These are phyloP conservation scores for Lepus europaeus DNA, from an alignment of 2,113 vertebrate species.

Conservation along the genomic window DNA sequence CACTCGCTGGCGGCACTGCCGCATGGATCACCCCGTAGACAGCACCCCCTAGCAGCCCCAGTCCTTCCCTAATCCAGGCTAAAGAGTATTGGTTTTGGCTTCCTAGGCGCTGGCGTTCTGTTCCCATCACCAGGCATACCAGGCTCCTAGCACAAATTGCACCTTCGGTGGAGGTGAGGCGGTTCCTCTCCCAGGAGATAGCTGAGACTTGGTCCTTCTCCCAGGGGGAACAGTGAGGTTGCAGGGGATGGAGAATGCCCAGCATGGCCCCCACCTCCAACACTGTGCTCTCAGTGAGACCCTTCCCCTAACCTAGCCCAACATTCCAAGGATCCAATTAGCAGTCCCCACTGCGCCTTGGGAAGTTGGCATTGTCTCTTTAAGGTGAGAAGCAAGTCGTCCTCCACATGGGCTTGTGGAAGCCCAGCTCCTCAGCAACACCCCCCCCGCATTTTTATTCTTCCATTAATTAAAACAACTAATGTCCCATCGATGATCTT, in stretches of 20 bases:
- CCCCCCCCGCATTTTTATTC: slow-evolving; percentile 72
- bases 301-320: not conserved
- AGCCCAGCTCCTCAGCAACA: slow-evolving; percentile 64
- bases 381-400: slow-evolving; percentile 56
- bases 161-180: slow-evolving; percentile 80
- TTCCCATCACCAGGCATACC: slow-evolving; percentile 82
- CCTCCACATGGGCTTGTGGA: slow-evolving; percentile 50
- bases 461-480: slow-evolving; percentile 81
- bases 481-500: slow-evolving; percentile 82
- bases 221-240: slow-evolving; percentile 78
- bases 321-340: slow-evolving; percentile 51
- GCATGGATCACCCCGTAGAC: slow-evolving; percentile 53
- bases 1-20: slow-evolving; percentile 35
- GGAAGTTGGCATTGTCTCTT: slow-evolving; percentile 70
- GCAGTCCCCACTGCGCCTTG: slow-evolving; percentile 54
- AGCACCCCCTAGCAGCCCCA: not conserved
- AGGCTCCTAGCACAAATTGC: slow-evolving; percentile 78
- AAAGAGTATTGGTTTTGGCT: slow-evolving; percentile 78
- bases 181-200: slow-evolving; percentile 82
- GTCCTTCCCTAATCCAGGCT: slow-evolving; percentile 5
- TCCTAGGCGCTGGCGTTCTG: slow-evolving; percentile 71
- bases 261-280: not conserved
- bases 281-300: not conserved
- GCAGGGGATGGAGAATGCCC: not conserved
- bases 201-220: slow-evolving; percentile 79